A percentile compares a stretch with the other conserved stretches of the same genome.
Conservation (phyloP, 2,113 vertebrate species). For the Phainopepla nitens region DNA sequence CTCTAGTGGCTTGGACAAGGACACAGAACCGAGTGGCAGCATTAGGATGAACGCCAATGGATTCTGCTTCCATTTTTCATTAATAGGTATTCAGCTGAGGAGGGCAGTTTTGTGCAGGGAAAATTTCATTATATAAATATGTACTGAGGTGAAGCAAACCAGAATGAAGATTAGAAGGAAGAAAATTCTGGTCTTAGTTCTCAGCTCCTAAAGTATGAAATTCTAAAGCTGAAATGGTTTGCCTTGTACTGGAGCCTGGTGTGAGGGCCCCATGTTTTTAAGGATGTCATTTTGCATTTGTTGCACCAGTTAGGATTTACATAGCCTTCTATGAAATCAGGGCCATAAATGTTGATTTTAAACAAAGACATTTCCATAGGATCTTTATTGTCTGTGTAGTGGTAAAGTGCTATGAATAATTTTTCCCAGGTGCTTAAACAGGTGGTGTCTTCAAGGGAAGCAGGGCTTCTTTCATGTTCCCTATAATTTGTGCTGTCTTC, state of each 20-base stretch:
- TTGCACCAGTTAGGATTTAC: constrained; percentile 1
- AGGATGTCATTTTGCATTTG: neutral
- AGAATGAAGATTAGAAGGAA: neutral
- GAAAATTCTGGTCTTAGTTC: neutral
- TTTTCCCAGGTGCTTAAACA: constrained; percentile 50
- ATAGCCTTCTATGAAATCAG: neutral
- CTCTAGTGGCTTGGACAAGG: neutral
- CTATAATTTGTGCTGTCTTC: constrained; percentile 64
- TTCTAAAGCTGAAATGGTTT: neutral
- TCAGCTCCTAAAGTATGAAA: neutral
- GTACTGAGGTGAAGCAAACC: neutral
- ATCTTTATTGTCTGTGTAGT: constrained; percentile 26
- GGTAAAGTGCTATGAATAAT: constrained; percentile 44
- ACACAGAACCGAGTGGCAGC: accelerated
- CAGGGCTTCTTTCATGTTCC: constrained; percentile 41
- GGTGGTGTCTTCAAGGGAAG: constrained; percentile 47
- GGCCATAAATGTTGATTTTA: constrained; percentile 37
- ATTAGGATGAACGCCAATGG: neutral
- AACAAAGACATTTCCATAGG: constrained; percentile 45
- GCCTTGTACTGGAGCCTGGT: neutral
- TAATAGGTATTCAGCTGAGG: neutral
- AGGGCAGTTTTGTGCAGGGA: neutral
- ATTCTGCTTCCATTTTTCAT: neutral
- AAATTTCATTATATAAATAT: neutral
- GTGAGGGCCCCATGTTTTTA: neutral